Conservation (phyloP, 2,113 vertebrate genomes). For the Brachyistius frenatus region DNA sequence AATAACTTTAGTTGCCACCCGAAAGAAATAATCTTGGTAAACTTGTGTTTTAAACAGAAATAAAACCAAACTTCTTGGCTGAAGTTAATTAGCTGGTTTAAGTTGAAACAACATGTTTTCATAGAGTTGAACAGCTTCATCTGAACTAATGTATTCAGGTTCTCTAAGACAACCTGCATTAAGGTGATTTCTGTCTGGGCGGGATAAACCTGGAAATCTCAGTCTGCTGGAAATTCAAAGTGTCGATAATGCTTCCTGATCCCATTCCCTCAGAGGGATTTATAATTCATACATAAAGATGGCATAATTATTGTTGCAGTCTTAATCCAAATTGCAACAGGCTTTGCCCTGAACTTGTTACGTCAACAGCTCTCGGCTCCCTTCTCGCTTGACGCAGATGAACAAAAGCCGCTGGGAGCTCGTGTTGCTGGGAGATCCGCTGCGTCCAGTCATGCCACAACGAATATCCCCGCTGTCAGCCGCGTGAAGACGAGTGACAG, state of each 20-base stretch:
- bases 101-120: too few relatives aligned
- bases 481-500: slow-evolving; percentile 54
- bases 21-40: too few relatives aligned
- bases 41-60: too few relatives aligned
- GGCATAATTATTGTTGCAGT: slow-evolving; percentile 54
- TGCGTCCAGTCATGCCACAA: slow-evolving; percentile 42
- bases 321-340: slow-evolving; percentile 68
- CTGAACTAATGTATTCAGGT: too few relatives aligned
- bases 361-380: slow-evolving; percentile 58
- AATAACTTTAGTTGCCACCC: too few relatives aligned
- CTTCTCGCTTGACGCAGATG: slow-evolving; percentile 5
- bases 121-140: too few relatives aligned
- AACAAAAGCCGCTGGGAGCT: slow-evolving; percentile 50
- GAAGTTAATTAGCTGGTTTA: too few relatives aligned
- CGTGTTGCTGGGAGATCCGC: slow-evolving; percentile 39
- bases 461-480: slow-evolving; percentile 50
- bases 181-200: neutral
- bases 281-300: slow-evolving; percentile 70
- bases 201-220: slow-evolving; percentile 18
- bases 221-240: slow-evolving; percentile 26
- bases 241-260: slow-evolving; percentile 52
- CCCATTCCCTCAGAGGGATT: slow-evolving; percentile 39
- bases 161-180: slow-evolving; percentile 1
- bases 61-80: too few relatives aligned
- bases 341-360: slow-evolving; percentile 48